Evolutionary conservation across 2,797 vertebrate genomes (phyloP), one percentile per base, ranked within the genome.

Genomic region (Fringilla coelebs): DNA sequence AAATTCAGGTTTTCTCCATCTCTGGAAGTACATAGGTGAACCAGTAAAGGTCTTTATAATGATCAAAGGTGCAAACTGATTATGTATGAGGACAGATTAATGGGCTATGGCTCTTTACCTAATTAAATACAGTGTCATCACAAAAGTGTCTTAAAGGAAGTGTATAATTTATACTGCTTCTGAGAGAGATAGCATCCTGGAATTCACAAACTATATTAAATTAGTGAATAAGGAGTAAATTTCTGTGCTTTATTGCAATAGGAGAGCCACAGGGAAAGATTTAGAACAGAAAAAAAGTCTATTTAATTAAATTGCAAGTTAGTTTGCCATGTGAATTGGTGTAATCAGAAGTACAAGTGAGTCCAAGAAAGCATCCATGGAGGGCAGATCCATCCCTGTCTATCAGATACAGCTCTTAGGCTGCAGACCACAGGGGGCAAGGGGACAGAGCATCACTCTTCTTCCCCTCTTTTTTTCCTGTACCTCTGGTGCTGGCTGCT

Each of bases 391-490:
- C 52, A 40, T 40, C 51, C 71, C 38, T 46, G 31, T 13, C 28
- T 58, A 5, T 40, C 41, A 80, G 60, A 34, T 11, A 73, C 15
- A 52, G 19, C 20, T 36, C 26, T 62, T 31, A 18, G 28, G 54
- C 61, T 88, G 65, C 22, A 0, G 0, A 21, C 28, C 0, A 0
- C 36, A n/a, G 15, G 32, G 49, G 22, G 21, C 2, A 4, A 57
- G 17, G 14, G 6, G 11, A 55, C 34, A 84, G 26, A 57, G 10
- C 14, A 77, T 52, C 21, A 6, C 41, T 41, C 3, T 32, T 60
- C 29, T 74, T 60, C n/a, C 46, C 14, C 32, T 45, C 17, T 32
- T 38, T 77, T 46, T 57, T 62, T 46, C 62, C n/a, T 14, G 3
- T 45, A 40, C 4, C 34, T 55, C 32, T 57, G 24, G 34, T 74